These are phyloP conservation scores for Numenius arquata DNA, from an alignment of 2,113 vertebrate species.

Conservation along the genomic window DNA sequence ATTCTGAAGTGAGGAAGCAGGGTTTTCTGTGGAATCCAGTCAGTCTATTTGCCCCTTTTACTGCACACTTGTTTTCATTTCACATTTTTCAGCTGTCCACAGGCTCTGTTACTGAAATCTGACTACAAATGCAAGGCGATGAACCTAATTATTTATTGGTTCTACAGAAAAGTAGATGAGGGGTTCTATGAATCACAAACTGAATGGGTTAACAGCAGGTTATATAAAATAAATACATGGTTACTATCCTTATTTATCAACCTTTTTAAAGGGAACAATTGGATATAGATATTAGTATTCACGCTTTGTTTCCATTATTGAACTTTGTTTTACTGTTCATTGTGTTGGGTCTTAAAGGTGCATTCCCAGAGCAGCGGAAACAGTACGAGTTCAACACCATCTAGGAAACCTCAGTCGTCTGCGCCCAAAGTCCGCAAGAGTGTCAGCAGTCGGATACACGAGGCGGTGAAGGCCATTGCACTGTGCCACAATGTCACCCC, in stretches of 20 bases:
- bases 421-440: slow-evolving; percentile 92
- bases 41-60: neutral
- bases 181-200: neutral
- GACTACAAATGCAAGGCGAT: neutral
- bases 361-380: slow-evolving; percentile 67
- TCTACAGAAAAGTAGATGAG: neutral
- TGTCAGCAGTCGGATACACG: slow-evolving; percentile 90
- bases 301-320: neutral
- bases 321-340: neutral
- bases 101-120: neutral
- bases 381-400: slow-evolving; percentile 68
- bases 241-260: neutral
- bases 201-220: neutral
- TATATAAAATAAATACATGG: neutral
- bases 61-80: neutral
- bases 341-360: slow-evolving; percentile 53
- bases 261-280: neutral
- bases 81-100: neutral
- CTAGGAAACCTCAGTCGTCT: slow-evolving; percentile 73
- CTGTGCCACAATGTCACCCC: slow-evolving; percentile 97
- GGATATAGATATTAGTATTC: neutral
- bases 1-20: neutral
- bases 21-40: neutral
- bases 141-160: neutral
- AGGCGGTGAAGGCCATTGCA: slow-evolving; percentile 94